Percentiles rank a stretch among this genome's conserved stretches.
phyloP scores from a whole-genome alignment of 2,113 vertebrate species.

The Hiodon tergisus region DNA sequence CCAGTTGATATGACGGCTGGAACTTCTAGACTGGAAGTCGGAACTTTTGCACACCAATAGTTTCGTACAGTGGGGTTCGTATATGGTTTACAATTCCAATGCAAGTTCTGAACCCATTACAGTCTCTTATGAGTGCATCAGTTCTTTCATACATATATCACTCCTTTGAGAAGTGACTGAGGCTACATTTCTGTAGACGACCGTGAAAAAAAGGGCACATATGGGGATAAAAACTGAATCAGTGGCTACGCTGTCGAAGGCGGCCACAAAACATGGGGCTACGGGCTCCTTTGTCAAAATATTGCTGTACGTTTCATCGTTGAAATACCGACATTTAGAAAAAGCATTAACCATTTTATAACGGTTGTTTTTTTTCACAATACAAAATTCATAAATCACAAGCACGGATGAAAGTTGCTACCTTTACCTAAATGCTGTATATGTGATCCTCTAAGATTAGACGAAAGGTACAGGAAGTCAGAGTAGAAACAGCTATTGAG shows the following conservation, averaged over 20 bases:
- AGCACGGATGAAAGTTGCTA: slow-evolving; percentile 14
- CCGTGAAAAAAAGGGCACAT: background rate
- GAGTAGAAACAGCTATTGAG: slow-evolving; percentile 8
- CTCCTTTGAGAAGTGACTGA: background rate
- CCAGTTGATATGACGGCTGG: background rate
- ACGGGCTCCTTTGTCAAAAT: slow-evolving; percentile 44
- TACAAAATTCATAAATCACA: slow-evolving; percentile 18
- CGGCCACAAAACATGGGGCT: slow-evolving; percentile 49
- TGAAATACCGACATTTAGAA: slow-evolving; percentile 46
- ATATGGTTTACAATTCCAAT: background rate
- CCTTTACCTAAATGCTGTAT: slow-evolving; percentile 18
- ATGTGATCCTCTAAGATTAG: slow-evolving; percentile 19
- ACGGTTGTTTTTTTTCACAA: background rate
- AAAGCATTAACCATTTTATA: background rate
- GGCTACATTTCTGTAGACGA: slow-evolving; percentile 25
- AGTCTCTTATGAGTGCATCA: background rate
- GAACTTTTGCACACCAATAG: background rate
- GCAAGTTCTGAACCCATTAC: background rate
- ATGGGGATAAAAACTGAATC: slow-evolving; percentile 25
- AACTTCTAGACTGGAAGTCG: background rate
- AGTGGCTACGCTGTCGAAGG: slow-evolving; percentile 57
- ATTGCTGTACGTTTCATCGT: slow-evolving; percentile 59
- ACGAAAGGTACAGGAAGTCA: slow-evolving; percentile 18
- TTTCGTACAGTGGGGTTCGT: background rate
- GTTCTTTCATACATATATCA: background rate